A percentile compares a stretch with the other conserved stretches of the same genome.
Evolutionary conservation across 2,113 vertebrate species (phyloP).

Genomic region (Felis chaus): DNA sequence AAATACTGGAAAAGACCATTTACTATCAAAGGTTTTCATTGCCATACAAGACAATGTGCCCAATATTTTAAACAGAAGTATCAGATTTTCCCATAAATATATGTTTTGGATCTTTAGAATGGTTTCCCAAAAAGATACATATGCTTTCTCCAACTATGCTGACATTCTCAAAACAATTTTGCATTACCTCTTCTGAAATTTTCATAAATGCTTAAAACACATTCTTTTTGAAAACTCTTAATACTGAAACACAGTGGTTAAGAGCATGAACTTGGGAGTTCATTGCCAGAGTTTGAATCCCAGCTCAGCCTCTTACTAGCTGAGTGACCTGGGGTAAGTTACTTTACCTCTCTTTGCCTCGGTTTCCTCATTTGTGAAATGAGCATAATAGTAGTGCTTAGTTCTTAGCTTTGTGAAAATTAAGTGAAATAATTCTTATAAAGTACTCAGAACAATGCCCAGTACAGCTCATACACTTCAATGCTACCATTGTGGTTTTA

Average conservation of each 20-base stretch:
- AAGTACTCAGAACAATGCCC: background rate
- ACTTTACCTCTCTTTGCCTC: background rate
- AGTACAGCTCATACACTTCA: background rate
- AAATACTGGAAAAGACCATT: background rate
- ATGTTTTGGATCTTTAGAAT: background rate
- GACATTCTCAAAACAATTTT: background rate
- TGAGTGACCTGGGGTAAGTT: background rate
- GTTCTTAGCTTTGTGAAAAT: background rate
- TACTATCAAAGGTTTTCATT: background rate
- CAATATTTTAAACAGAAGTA: constrained; percentile 24
- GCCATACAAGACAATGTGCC: background rate
- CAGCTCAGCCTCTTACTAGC: background rate
- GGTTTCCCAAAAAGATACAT: background rate
- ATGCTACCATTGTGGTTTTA: background rate
- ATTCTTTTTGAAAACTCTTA: background rate
- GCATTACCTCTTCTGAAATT: background rate
- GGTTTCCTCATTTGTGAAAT: background rate
- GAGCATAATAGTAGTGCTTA: background rate
- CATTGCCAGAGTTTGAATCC: background rate
- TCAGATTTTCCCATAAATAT: constrained; percentile 7
- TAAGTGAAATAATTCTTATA: background rate
- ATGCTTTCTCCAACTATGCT: background rate
- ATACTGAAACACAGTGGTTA: background rate
- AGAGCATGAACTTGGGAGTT: background rate
- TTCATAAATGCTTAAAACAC: constrained; percentile 22